These are phyloP conservation scores for Cavia porcellus DNA, from an alignment of 2,113 vertebrate species.

Conservation along the genomic window DNA sequence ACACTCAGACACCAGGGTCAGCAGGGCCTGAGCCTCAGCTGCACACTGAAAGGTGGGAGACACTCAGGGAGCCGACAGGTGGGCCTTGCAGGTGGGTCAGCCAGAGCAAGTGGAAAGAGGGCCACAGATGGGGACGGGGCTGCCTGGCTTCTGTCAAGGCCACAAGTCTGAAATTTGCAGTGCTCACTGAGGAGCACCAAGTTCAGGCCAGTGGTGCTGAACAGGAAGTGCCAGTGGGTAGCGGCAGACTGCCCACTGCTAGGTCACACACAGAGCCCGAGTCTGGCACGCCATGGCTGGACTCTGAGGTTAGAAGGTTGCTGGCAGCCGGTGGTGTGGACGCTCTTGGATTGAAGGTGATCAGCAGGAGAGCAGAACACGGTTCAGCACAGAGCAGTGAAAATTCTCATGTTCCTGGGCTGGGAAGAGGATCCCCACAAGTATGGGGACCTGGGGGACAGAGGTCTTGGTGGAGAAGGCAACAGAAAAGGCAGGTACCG, in stretches of 20 bases:
- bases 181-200: background rate
- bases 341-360: background rate
- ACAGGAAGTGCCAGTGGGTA: background rate
- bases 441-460: background rate
- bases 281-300: background rate
- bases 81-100: background rate
- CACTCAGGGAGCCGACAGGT: background rate
- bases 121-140: background rate
- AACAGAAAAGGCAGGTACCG: background rate
- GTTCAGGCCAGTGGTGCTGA: background rate
- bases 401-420: too few species aligned
- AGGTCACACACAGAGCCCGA: background rate
- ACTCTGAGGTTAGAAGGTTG: background rate
- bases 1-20: background rate
- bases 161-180: too few species aligned
- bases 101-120: background rate
- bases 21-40: too few species aligned
- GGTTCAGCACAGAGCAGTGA: background rate
- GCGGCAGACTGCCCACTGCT: background rate
- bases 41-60: background rate
- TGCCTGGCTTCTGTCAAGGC: background rate
- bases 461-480: background rate
- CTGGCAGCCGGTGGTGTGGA: background rate
- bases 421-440: background rate
- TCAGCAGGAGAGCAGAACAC: background rate